Conservation (phyloP, 1,140 invertebrate genomes). For the Holcopasites calliopsidis region DNA sequence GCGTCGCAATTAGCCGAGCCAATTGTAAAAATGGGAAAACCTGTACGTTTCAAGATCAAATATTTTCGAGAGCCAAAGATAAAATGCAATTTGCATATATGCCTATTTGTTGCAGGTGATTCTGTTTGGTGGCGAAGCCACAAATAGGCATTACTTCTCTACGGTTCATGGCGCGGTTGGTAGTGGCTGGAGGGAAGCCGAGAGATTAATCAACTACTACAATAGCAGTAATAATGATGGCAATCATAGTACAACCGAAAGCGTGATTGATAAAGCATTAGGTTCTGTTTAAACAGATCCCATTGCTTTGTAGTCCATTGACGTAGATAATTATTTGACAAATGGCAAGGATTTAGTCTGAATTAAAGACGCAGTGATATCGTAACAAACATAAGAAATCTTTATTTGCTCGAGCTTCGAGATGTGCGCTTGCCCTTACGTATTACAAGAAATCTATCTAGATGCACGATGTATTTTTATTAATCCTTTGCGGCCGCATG, state of each 20-base stretch:
- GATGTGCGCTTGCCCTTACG: not conserved
- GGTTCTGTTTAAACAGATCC: not conserved
- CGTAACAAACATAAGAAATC: slow-evolving; percentile 2
- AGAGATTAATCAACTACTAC: slow-evolving; percentile 77
- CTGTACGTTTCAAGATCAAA: no score
- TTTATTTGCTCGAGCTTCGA: not conserved
- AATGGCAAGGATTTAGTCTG: not conserved
- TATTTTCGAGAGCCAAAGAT: not conserved
- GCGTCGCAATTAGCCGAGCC: slow-evolving; percentile 66
- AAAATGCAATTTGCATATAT: not conserved
- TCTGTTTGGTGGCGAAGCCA: slow-evolving; percentile 88
- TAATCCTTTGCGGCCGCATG: slow-evolving; percentile 45
- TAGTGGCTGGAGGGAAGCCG: slow-evolving; percentile 89
- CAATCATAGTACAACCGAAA: not conserved
- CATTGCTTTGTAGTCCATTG: no score
- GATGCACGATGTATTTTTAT: not conserved
- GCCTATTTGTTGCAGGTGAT: slow-evolving; percentile 74
- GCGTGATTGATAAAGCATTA: not conserved
- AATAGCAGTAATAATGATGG: not conserved
- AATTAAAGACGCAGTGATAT: not conserved
- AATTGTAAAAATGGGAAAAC: slow-evolving; percentile 63
- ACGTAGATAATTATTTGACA: no score
- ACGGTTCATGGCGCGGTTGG: slow-evolving; percentile 91
- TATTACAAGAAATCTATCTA: not conserved
- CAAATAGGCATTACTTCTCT: slow-evolving; percentile 84